Conservation (phyloP, 2,113 vertebrate species). For the Pangasianodon gigas region DNA sequence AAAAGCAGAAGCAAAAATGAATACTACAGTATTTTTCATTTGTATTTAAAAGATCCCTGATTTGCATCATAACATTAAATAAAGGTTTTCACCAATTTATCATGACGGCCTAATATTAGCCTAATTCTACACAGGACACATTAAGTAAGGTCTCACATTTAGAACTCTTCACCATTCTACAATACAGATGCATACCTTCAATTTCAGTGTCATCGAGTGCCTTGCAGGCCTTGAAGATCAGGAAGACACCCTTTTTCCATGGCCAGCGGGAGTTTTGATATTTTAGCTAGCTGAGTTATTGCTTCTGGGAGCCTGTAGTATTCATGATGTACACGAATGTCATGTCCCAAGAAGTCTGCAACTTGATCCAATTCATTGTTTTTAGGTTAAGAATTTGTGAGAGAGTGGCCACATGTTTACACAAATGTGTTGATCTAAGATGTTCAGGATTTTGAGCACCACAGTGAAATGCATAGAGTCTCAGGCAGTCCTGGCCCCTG, state of each 20-base stretch:
- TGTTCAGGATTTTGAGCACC: conserved; percentile 21
- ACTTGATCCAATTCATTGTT: conserved; percentile 50
- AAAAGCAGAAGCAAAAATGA: neutral
- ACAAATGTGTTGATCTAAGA: conserved; percentile 44
- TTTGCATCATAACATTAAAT: neutral
- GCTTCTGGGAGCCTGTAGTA: conserved; percentile 59
- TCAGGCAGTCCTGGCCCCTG: neutral
- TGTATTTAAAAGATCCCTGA: neutral
- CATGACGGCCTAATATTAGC: neutral
- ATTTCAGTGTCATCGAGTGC: conserved; percentile 61
- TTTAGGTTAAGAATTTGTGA: conserved; percentile 59
- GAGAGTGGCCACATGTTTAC: conserved; percentile 45
- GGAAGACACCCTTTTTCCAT: conserved; percentile 50
- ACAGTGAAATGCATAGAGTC: neutral
- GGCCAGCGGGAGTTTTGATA: conserved; percentile 56
- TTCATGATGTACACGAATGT: conserved; percentile 51
- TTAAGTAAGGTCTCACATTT: neutral
- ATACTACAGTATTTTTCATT: neutral
- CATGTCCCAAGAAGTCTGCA: conserved; percentile 49
- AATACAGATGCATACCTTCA: conserved; percentile 54
- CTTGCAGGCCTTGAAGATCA: conserved; percentile 60
- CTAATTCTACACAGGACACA: neutral
- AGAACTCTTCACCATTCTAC: neutral
- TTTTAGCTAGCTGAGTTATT: conserved; percentile 55
- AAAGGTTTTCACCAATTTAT: neutral